A percentile compares a stretch with the other conserved stretches of the same genome.
Conservation (phyloP, 2,113 vertebrate species). For the Lontra canadensis region DNA sequence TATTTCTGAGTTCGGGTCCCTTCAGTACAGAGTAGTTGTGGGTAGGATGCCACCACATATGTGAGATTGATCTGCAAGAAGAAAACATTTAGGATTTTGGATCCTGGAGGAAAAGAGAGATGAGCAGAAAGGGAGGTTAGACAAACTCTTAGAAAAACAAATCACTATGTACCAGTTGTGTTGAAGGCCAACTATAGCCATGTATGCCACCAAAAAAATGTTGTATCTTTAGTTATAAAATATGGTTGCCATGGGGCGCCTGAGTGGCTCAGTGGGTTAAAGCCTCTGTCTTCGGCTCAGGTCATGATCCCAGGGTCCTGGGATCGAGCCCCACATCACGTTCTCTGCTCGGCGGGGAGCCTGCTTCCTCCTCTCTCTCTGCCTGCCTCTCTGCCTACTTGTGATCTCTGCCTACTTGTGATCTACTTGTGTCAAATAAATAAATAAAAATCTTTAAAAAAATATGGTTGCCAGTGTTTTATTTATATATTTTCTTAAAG, state of each 20-base stretch:
- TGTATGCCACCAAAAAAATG: neutral
- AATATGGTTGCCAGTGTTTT: neutral
- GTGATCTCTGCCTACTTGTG: too few relatives aligned
- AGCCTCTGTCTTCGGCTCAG: too few relatives aligned
- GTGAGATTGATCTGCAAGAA: neutral
- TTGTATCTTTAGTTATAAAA: neutral
- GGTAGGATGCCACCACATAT: accelerated
- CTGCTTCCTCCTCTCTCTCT: too few relatives aligned
- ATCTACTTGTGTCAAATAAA: too few relatives aligned
- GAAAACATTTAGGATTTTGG: neutral
- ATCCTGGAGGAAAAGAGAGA: neutral
- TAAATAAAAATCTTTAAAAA: too few relatives aligned
- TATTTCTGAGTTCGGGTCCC: neutral
- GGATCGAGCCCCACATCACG: too few relatives aligned
- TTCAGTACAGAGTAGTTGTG: neutral
- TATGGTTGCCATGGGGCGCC: neutral
- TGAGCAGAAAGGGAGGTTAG: neutral
- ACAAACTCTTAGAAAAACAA: neutral
- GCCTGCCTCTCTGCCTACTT: too few relatives aligned
- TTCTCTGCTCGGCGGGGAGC: too few relatives aligned
- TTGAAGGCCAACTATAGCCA: neutral
- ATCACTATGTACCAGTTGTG: neutral
- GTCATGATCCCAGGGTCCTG: too few relatives aligned
- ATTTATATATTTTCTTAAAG: neutral
- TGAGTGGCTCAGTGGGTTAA: too few relatives aligned